These are phyloP conservation scores for Molossus alvarezi DNA, from an alignment of 2,797 vertebrate genomes.

Conservation along the genomic window DNA sequence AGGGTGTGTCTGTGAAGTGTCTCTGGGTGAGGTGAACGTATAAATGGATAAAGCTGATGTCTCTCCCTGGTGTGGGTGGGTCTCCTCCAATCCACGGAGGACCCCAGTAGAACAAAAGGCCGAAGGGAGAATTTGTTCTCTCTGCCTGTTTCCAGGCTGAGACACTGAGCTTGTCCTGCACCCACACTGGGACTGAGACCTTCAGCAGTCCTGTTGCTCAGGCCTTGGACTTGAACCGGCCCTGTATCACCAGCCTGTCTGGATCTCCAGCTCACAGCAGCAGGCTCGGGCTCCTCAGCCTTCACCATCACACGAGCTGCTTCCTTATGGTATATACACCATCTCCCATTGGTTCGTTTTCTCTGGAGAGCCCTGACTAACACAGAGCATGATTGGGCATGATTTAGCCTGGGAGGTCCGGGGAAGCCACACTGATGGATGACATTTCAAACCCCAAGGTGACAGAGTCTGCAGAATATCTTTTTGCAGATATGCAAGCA, in stretches of 20 bases:
- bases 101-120: background rate
- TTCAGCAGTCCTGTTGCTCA: rapidly evolving
- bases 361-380: background rate
- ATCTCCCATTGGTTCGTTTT: background rate
- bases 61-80: background rate
- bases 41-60: background rate
- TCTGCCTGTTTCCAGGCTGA: background rate
- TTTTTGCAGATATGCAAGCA: background rate
- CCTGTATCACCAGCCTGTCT: rapidly evolving
- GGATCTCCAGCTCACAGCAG: background rate
- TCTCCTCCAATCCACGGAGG: background rate
- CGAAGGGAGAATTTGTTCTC: background rate
- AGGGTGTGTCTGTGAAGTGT: background rate
- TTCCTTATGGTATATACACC: background rate
- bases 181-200: rapidly evolving
- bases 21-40: background rate
- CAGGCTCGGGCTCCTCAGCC: background rate
- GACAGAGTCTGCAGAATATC: background rate
- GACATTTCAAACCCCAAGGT: background rate
- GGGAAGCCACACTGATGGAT: background rate
- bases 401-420: background rate
- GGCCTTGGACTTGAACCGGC: background rate
- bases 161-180: background rate
- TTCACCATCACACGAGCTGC: background rate
- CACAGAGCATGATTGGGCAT: background rate